phyloP scores from a whole-genome alignment of 2,888 invertebrate species.

The Catocala nupta region DNA sequence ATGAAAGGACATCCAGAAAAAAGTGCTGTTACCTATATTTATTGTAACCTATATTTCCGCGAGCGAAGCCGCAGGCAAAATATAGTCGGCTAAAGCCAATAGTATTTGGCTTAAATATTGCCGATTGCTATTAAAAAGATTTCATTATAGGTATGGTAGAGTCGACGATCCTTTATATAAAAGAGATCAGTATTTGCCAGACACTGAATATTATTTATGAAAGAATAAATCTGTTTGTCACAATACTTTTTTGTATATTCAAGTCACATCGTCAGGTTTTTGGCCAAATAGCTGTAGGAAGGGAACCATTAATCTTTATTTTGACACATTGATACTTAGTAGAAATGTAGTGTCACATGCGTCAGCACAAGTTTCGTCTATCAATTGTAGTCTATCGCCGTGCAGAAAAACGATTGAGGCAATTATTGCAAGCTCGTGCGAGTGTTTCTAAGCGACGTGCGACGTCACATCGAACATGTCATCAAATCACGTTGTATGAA shows the following conservation, averaged over 20 bases:
- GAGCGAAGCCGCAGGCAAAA: too few relatives aligned
- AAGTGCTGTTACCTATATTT: too few relatives aligned
- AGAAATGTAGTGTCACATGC: conserved; percentile 34
- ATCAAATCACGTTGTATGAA: not conserved
- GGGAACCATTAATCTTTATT: conserved; percentile 37
- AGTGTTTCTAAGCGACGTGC: conserved; percentile 6
- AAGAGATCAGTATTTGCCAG: not conserved
- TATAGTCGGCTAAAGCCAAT: too few relatives aligned
- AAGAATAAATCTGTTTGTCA: not conserved
- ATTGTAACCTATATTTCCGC: too few relatives aligned
- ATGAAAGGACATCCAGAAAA: too few relatives aligned
- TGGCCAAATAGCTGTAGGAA: conserved; percentile 13
- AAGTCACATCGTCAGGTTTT: conserved; percentile 10
- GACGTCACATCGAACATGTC: not conserved
- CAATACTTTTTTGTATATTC: conserved; percentile 4
- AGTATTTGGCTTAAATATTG: too few relatives aligned
- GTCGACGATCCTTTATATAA: too few relatives aligned
- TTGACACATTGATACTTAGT: conserved; percentile 37
- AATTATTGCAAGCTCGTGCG: conserved; percentile 17
- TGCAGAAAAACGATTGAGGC: conserved; percentile 21
- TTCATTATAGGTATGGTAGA: too few relatives aligned
- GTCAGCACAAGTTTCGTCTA: conserved; percentile 26
- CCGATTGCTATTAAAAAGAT: too few relatives aligned
- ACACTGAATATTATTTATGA: not conserved
- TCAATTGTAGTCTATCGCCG: conserved; percentile 13